Conservation (phyloP, 2,888 invertebrate genomes). For the Metalampra italica region DNA sequence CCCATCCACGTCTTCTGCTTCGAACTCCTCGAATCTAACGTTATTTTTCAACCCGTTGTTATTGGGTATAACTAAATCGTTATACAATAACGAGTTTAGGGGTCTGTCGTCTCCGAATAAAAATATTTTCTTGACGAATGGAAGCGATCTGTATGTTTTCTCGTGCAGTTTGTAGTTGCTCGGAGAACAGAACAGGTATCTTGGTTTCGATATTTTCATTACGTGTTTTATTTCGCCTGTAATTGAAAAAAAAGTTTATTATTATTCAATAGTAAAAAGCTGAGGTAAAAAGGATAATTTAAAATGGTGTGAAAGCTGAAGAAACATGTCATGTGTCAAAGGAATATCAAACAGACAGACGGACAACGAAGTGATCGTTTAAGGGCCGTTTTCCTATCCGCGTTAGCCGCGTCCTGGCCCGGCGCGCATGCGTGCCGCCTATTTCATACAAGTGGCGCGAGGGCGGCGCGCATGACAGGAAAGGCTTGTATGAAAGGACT, state of each 20-base stretch:
- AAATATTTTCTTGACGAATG: constrained; percentile 37
- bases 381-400: too few relatives aligned
- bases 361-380: too few relatives aligned
- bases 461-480: too few relatives aligned
- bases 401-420: too few relatives aligned
- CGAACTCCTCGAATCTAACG: constrained; percentile 41
- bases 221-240: constrained; percentile 56
- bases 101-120: constrained; percentile 39
- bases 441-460: too few relatives aligned
- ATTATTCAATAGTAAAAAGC: too few relatives aligned
- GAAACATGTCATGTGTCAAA: too few relatives aligned
- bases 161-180: constrained; percentile 34
- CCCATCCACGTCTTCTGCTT: constrained; percentile 37
- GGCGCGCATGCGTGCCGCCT: too few relatives aligned
- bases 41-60: constrained; percentile 13
- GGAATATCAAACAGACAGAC: too few relatives aligned
- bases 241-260: constrained; percentile 13
- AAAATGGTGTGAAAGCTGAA: too few relatives aligned
- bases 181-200: constrained; percentile 47
- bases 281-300: too few relatives aligned
- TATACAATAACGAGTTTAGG: constrained; percentile 30
- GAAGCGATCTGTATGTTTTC: constrained; percentile 27
- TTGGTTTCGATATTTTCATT: constrained; percentile 48
- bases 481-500: too few relatives aligned
- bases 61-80: constrained; percentile 29